phyloP scores from a whole-genome alignment of 2,113 vertebrate genomes.

The Psittacara wagleri region DNA sequence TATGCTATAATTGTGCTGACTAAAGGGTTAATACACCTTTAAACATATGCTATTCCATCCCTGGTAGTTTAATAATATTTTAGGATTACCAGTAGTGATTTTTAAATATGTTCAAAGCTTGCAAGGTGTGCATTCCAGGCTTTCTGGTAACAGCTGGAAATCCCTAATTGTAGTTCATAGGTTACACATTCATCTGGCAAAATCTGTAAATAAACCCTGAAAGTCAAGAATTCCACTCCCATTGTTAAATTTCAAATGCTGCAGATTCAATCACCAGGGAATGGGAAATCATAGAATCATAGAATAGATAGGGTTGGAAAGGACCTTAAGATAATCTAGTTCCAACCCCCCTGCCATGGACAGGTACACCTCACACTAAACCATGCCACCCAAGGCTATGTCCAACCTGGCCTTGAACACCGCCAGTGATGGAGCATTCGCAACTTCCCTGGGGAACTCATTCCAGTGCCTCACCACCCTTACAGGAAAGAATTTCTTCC shows the following conservation, averaged over 20 bases:
- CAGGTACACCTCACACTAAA: too few species aligned
- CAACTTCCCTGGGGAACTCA: too few species aligned
- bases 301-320: too few species aligned
- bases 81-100: constrained; percentile 60
- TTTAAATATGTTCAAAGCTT: constrained; percentile 53
- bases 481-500: too few species aligned
- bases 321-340: too few species aligned
- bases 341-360: too few species aligned
- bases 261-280: constrained; percentile 10
- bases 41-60: background rate
- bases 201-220: constrained; percentile 74
- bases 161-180: constrained; percentile 74
- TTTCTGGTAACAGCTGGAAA: constrained; percentile 76
- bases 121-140: constrained; percentile 58
- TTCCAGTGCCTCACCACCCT: too few species aligned
- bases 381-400: too few species aligned
- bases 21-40: background rate
- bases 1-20: background rate
- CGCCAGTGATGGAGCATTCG: too few species aligned
- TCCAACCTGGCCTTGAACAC: too few species aligned
- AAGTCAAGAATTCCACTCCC: constrained; percentile 67
- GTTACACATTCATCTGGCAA: constrained; percentile 68
- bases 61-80: constrained; percentile 66
- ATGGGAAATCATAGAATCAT: too few species aligned
- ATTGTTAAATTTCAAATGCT: constrained; percentile 56